Evolutionary conservation across 2,797 vertebrate species (phyloP).

Genomic region (Typhlichthys eigenmanni): DNA sequence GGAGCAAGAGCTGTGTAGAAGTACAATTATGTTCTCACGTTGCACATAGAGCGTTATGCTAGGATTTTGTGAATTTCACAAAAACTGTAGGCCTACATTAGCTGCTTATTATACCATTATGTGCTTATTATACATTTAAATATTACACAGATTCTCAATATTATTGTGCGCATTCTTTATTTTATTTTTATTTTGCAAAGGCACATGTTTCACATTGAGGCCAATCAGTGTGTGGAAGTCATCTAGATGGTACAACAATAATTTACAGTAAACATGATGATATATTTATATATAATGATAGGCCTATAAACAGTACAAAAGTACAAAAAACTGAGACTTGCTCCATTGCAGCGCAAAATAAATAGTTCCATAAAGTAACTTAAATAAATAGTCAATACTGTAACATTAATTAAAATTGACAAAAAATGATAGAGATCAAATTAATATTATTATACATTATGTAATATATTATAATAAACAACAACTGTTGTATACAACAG

Average conservation of each 20-base stretch:
- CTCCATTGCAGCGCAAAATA: slow-evolving; percentile 79
- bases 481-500: slow-evolving; percentile 75
- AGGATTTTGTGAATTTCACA: too few relatives aligned
- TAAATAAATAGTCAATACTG: slow-evolving; percentile 86
- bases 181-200: slow-evolving; percentile 73
- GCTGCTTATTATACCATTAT: too few relatives aligned
- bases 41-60: too few relatives aligned
- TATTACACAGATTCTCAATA: slow-evolving; percentile 21
- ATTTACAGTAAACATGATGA: slow-evolving; percentile 66
- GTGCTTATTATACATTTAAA: not conserved
- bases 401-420: slow-evolving; percentile 77
- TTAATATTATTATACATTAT: slow-evolving; percentile 66
- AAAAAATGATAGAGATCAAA: slow-evolving; percentile 68
- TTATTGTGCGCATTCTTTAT: slow-evolving; percentile 64
- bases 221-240: slow-evolving; percentile 76
- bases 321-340: slow-evolving; percentile 80
- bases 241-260: slow-evolving; percentile 73
- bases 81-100: too few relatives aligned
- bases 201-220: slow-evolving; percentile 79
- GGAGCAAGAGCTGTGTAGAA: too few relatives aligned
- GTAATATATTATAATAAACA: slow-evolving; percentile 63
- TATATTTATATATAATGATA: slow-evolving; percentile 55
- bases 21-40: too few relatives aligned
- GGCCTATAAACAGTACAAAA: slow-evolving; percentile 81
- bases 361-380: slow-evolving; percentile 78